These are phyloP conservation scores for Sycobia sp. DNA, from an alignment of 1,140 invertebrate species.

Conservation along the genomic window DNA sequence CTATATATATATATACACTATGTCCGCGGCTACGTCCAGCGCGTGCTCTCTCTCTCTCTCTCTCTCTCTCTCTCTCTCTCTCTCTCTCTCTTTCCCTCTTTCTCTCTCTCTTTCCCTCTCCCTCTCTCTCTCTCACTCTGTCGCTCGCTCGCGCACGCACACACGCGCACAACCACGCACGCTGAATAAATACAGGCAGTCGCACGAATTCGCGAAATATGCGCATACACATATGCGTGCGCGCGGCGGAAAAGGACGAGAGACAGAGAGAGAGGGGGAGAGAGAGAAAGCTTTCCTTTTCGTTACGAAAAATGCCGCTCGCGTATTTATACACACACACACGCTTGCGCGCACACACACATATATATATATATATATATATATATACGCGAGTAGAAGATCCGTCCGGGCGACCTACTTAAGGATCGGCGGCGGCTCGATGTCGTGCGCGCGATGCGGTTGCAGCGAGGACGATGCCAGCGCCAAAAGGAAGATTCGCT, in stretches of 20 bases:
- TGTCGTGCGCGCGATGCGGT: constrained; percentile 18
- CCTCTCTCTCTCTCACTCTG: not conserved
- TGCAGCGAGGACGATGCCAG: too few species aligned
- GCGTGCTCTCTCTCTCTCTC: not conserved
- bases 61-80: not conserved
- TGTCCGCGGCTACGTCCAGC: not conserved
- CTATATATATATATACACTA: too few species aligned
- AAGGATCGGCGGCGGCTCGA: constrained; percentile 10
- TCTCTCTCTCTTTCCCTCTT: not conserved
- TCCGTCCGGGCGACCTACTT: constrained; percentile 28
- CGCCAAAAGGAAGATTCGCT: too few species aligned
- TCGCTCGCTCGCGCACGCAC: constrained; percentile 47
- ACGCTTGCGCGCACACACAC: too few species aligned
- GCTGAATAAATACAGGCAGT: too few species aligned
- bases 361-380: too few species aligned
- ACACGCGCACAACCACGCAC: constrained; percentile 31
- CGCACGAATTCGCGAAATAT: not conserved
- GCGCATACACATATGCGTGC: too few species aligned
- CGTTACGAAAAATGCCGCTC: constrained; percentile 62
- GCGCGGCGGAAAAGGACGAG: not conserved
- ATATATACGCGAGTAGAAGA: constrained; percentile 33
- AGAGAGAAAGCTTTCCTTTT: constrained; percentile 61
- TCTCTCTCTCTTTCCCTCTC: not conserved
- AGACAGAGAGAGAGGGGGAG: not conserved
- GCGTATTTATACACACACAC: too few species aligned